phyloP scores from a whole-genome alignment of 2,888 invertebrate genomes.

The Diaphora mendica region DNA sequence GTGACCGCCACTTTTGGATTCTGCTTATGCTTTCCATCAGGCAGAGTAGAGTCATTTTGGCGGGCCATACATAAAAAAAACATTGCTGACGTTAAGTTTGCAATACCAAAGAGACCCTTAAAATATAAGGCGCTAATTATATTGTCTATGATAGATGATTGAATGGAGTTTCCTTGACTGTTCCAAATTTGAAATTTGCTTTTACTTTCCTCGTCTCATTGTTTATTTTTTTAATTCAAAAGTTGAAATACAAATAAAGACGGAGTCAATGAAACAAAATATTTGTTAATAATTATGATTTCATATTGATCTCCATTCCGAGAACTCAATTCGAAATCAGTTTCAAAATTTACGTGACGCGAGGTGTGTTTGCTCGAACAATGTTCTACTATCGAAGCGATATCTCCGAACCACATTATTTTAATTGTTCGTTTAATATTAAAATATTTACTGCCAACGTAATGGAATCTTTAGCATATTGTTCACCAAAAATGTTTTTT shows the following conservation, averaged over 20 bases:
- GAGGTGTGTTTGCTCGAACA: slow-evolving; percentile 5
- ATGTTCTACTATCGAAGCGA: slow-evolving; percentile 10
- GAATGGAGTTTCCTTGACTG: not conserved
- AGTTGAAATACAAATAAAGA: not conserved
- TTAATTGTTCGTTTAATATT: not conserved
- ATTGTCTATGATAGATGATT: no score
- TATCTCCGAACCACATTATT: slow-evolving; percentile 10
- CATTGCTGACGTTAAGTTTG: no score
- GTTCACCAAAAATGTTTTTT: not conserved
- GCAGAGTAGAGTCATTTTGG: no score
- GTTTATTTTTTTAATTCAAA: not conserved
- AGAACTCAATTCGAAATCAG: slow-evolving; percentile 4
- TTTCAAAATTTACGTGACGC: not conserved
- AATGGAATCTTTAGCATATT: not conserved
- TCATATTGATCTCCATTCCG: not conserved
- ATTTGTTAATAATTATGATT: slow-evolving; percentile 5
- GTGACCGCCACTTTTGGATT: no score
- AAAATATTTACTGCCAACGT: not conserved
- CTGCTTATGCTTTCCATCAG: no score
- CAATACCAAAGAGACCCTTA: no score
- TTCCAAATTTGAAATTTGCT: not conserved
- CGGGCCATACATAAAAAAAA: no score
- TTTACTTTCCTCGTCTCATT: not conserved
- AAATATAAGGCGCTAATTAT: no score
- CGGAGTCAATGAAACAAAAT: not conserved